Base-by-base conservation (phyloP, 1,140 invertebrate species). In the Prorops nasuta region DNA sequence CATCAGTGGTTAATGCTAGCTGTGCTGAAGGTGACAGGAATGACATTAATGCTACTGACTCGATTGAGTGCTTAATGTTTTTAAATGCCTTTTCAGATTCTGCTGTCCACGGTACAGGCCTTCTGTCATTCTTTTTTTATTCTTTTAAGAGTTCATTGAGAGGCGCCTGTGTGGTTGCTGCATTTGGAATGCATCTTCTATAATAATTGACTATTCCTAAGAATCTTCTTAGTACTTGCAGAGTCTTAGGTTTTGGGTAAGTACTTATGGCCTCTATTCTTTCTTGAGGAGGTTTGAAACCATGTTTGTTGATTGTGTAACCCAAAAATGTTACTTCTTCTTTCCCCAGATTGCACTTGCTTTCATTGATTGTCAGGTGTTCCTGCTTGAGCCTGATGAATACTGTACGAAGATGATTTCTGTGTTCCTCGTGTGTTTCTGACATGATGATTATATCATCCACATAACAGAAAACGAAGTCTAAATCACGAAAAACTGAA, bases 41-140 rank as follows among this genome's bases (percentile, higher is more conserved):
- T n/a, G n/a, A n/a, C n/a, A n/a, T n/a, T n/a, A n/a, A n/a, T n/a
- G n/a, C n/a, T n/a, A n/a, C n/a, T n/a, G n/a, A n/a, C n/a, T n/a
- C n/a, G n/a, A n/a, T n/a, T n/a, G n/a, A n/a, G n/a, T n/a, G n/a
- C n/a, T n/a, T n/a, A n/a, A n/a, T n/a, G n/a, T n/a, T n/a, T n/a
- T n/a, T n/a, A n/a, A n/a, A n/a, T n/a, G n/a, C n/a, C n/a, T n/a
- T n/a, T n/a, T n/a, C n/a, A n/a, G 81, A 80, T 69, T 77, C 82
- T 44, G 83, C 81, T 67, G 14, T 19, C 15, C 41, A 22, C 10
- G 17, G 12, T 7, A 32, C 22, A 46, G 21, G 21, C 28, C 3
- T 19, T 20, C 8, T 39, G 9, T 20, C 16, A 7, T 39, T 39
- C 14, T 39, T 39, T 14, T 39, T 39, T 39, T 3, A 9, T 18